Evolutionary conservation across 2,797 vertebrate species (phyloP), one percentile per base, ranked within the genome.

Genomic region (Crax fasciolata): DNA sequence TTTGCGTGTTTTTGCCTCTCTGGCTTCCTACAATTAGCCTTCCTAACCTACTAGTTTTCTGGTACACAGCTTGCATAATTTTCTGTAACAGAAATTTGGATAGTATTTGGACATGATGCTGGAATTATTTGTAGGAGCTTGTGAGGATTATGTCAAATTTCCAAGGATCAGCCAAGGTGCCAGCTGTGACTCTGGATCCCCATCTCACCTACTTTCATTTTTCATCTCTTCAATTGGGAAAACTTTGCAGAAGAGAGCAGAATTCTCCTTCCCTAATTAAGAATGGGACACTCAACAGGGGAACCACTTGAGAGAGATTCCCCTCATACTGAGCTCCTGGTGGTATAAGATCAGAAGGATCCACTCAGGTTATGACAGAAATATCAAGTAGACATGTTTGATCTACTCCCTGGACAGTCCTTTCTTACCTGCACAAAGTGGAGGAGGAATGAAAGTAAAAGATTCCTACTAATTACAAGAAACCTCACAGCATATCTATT

Each of bases 211-310:
- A 10, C 8, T 70, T 73, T 38, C 8, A 17, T 68, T 44, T 79
- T 62, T 41, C 14, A 43, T 14, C 7, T 72, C 21, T 48, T 71
- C 66, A 32, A 14, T 20, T 8, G 9, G 10, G 43, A 30, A 63
- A 88, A 73, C 25, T 4, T 27, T 13, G 5, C 54, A 52, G 28
- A 87, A 18, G 13, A 30, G 6, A 13, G 51, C 0, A 1, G 24
- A 87, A 5, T 1, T 73, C 1, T 54, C 10, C 24, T 90, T 81
- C 14, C 10, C 12, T 24, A 1, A 0, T 0, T 44, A 32, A 70
- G 57, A 23, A 30, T 43, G 27, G 35, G 17, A 38, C 4, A 46
- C 2, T 15, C 10, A 63, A 17, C 8, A n/a, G n/a, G 30, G 5
- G 77, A 76, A 63, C 3, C 4, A 28, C 6, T 4, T 39, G 20